Evolutionary conservation across 2,888 invertebrate genomes (phyloP).

Genomic region (Torymus aiolomorphi): DNA sequence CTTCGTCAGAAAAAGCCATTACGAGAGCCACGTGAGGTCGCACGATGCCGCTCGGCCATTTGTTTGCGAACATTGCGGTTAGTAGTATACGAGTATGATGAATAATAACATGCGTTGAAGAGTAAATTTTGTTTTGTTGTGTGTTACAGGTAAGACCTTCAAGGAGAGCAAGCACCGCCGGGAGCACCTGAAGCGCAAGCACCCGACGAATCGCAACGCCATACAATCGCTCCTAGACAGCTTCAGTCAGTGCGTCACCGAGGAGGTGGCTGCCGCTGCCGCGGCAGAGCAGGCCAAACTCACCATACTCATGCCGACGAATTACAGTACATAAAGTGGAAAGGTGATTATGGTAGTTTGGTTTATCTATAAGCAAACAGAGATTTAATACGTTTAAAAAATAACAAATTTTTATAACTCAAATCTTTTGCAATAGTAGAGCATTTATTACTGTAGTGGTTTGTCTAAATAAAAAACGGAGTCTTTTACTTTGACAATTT

Average conservation of each 20-base stretch:
- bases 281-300: constrained; percentile 70
- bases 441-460: no score
- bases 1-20: constrained; percentile 74
- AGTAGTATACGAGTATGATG: constrained; percentile 38
- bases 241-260: constrained; percentile 69
- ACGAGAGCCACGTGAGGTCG: constrained; percentile 73
- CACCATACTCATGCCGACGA: constrained; percentile 72
- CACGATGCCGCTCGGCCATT: constrained; percentile 74
- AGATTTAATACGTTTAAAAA: no score
- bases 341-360: constrained; percentile 27
- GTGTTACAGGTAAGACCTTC: constrained; percentile 64
- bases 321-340: constrained; percentile 66
- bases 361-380: not conserved
- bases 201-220: constrained; percentile 64
- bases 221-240: constrained; percentile 71
- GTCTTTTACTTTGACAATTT: no score
- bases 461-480: no score
- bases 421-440: no score
- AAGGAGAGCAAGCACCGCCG: constrained; percentile 73
- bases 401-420: no score
- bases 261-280: constrained; percentile 62
- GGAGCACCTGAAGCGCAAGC: constrained; percentile 73
- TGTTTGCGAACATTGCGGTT: constrained; percentile 73
- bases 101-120: not conserved
- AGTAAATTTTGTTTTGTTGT: not conserved